Conservation (phyloP, 2,113 vertebrate genomes). For the Calypte anna region DNA sequence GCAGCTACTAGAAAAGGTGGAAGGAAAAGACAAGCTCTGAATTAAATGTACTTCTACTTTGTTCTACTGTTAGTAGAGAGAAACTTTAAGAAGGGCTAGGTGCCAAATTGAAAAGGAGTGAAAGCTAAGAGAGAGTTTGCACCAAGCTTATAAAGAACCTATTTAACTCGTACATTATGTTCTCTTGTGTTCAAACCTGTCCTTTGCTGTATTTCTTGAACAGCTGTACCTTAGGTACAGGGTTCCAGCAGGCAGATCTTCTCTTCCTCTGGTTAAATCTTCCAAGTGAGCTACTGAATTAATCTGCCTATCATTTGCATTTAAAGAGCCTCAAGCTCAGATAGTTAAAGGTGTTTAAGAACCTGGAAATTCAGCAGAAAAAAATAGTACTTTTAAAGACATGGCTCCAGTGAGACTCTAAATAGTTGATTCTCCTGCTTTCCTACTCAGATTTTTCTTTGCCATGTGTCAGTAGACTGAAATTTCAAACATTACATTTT, state of each 20-base stretch:
- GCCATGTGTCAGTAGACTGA: background rate
- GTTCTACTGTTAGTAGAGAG: background rate
- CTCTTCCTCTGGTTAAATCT: conserved; percentile 19
- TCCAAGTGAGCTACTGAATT: conserved; percentile 27
- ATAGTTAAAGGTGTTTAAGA: conserved; percentile 10
- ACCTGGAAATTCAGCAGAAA: background rate
- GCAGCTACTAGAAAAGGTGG: background rate
- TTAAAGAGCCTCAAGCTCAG: background rate
- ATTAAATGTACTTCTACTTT: conserved; percentile 51
- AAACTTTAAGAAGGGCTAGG: conserved; percentile 39
- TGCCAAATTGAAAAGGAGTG: conserved; percentile 51
- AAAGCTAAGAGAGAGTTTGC: background rate
- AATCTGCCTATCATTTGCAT: conserved; percentile 42
- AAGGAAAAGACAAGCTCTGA: conserved; percentile 19
- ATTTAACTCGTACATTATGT: conserved; percentile 27
- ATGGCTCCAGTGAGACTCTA: background rate
- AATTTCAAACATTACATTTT: background rate
- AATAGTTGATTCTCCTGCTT: background rate
- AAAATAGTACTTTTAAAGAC: background rate
- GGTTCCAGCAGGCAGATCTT: background rate
- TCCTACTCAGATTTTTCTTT: background rate
- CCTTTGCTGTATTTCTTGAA: conserved; percentile 32
- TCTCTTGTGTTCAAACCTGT: conserved; percentile 33
- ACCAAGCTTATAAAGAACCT: conserved; percentile 37
- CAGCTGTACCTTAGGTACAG: conserved; percentile 15